Evolutionary conservation across 2,888 invertebrate species (phyloP), one percentile per base, ranked within the genome.

Genomic region (Xestia c-nigrum): DNA sequence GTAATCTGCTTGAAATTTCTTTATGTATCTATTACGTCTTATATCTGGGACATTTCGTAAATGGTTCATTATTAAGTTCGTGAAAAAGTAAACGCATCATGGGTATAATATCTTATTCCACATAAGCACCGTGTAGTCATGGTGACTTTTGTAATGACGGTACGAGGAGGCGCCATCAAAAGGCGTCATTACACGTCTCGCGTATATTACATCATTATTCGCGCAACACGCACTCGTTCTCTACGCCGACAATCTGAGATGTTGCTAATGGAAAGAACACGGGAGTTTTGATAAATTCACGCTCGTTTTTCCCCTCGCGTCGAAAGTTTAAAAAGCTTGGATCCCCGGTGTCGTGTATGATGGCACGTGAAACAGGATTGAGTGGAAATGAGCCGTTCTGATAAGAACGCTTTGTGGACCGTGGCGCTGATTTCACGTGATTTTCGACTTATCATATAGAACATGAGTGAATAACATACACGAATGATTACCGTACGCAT

Each of bases 261-360:
- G 94, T 87, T 92, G 92, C 93, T 95, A 96, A 96, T 95, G 95
- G 93, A 94, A 95, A 93, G 94, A 95, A 95, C 94, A 94, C 93
- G 92, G 90, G 94, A 91, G 91, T 94, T 93, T 95, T 96, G 94
- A 96, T 95, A 95, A 95, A 95, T 95, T 91, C 87, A 72, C 82
- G 87, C 91, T 92, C 92, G 90, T 93, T 93, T 91, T 90, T 89
- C 91, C 91, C 92, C 89, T 89, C 85, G 84, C 85, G 68, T 78
- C 76, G 78, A 83, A 90, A 90, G 89, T 93, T 94, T 94, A 93
- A 94, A 94, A 94, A 92, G 90, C 89, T 82, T 78, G 87, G 88
- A 90, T 88, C 85, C 82, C 85, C 83, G 86, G 86, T 89, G 87
- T 89, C 90, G 87, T 89, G 91, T 90, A 90, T 89, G 90, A 92